Evolutionary conservation across 1,140 invertebrate genomes (phyloP).

Genomic region (Drosophila athabasca): DNA sequence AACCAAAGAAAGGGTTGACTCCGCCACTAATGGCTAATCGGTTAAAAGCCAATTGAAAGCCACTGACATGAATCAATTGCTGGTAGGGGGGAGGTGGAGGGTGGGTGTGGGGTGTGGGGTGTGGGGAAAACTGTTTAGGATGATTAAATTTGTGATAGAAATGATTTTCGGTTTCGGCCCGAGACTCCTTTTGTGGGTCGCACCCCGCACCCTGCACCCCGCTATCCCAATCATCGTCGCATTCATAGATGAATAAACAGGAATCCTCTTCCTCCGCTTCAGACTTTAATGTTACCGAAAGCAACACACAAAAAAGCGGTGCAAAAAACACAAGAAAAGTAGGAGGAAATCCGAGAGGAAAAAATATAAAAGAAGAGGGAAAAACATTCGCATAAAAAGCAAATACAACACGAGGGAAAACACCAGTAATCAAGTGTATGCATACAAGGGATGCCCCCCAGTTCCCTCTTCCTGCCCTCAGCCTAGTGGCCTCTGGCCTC

Average conservation of each 20-base stretch:
- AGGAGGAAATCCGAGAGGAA: slow-evolving; percentile 24
- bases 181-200: slow-evolving; percentile 23
- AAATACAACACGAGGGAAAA: slow-evolving; percentile 60
- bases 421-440: slow-evolving; percentile 78
- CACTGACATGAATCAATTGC: slow-evolving; percentile 77
- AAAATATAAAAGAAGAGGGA: slow-evolving; percentile 46
- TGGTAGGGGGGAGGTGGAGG: slow-evolving; percentile 7
- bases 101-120: no score
- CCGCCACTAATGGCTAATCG: slow-evolving; percentile 50
- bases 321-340: slow-evolving; percentile 27
- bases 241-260: slow-evolving; percentile 45
- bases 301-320: slow-evolving; percentile 18
- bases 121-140: slow-evolving; percentile 62
- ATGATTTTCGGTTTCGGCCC: slow-evolving; percentile 47
- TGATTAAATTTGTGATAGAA: slow-evolving; percentile 81
- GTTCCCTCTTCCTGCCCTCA: not conserved
- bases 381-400: slow-evolving; percentile 70
- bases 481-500: not conserved
- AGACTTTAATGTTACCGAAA: slow-evolving; percentile 24
- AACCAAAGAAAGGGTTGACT: slow-evolving; percentile 39
- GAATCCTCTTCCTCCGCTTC: slow-evolving; percentile 36
- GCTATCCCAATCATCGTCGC: not conserved
- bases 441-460: slow-evolving; percentile 55
- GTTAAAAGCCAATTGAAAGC: slow-evolving; percentile 78
- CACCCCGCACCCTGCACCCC: not conserved